Evolutionary conservation across 1,140 invertebrate species (phyloP), one percentile per base, ranked within the genome.

Genomic region (Halictus rubicundus): DNA sequence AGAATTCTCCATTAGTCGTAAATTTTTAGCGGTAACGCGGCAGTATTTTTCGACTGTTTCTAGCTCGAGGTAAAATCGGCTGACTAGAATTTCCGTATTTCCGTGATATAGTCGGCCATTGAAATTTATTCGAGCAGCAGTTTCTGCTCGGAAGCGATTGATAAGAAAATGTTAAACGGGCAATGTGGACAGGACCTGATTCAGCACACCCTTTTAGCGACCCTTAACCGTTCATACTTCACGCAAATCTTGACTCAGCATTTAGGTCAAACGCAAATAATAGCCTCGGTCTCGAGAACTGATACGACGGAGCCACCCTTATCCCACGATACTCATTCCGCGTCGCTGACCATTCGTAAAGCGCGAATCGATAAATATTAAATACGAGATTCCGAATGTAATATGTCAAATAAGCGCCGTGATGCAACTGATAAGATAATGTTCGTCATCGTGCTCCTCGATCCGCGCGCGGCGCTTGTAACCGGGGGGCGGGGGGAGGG

Each of bases 211-310:
- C 69, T 85, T 80, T 75, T 54, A 85, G 37, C 64, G 68, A 73
- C 66, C 27, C 49, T 73, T 37, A 73, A 61, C 49, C 60, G 57
- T 71, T 21, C 78, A 32, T 42, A 46, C 37, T 64, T 82, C 42
- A 68, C 52, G 59, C 64, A 70, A 57, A 63, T 72, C 73, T 86
- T 68, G 71, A 79, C 59, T 76, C 68, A 78, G 52, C 60, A 68
- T 76, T 49, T 75, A 21, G 74, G 37, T 79, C 68, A 68, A 75
- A 52, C 76, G 68, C 46, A 73, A 82, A 85, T 86, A 85, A 85
- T 27, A 46, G 46, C 16, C 64, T 23, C 3, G 14, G 23, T 73
- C 27, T 49, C 72, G 68, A 79, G 69, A 85, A 85, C 61, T n/a
- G 42, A 73, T 78, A 83, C 70, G 61, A 7, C 16, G 5, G 25